A percentile compares a stretch with the other conserved stretches of the same genome.
Evolutionary conservation across 2,113 vertebrate genomes (phyloP).

Genomic region (Lampris incognitus): DNA sequence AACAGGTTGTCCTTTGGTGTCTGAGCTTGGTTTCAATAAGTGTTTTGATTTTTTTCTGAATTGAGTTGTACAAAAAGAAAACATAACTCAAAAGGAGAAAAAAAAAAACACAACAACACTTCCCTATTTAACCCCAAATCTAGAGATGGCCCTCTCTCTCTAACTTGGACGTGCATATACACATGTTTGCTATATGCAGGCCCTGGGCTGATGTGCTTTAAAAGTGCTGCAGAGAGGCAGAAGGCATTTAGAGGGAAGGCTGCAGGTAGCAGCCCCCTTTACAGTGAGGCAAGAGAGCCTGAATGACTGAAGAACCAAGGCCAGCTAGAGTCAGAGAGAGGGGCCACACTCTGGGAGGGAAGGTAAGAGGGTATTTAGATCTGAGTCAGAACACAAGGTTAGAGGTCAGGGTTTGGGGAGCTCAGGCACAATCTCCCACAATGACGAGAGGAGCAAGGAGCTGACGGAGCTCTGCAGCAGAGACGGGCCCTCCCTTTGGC

Average conservation of each 20-base stretch:
- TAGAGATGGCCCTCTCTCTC: conserved; percentile 50
- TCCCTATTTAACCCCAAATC: conserved; percentile 32
- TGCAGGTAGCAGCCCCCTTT: conserved; percentile 59
- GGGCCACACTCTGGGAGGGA: conserved; percentile 33
- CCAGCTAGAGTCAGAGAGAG: conserved; percentile 47
- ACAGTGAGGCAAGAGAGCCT: conserved; percentile 64
- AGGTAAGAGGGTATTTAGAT: conserved; percentile 45
- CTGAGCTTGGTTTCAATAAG: conserved; percentile 74
- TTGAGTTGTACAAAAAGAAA: conserved; percentile 43
- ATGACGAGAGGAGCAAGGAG: conserved; percentile 90
- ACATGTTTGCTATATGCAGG: conserved; percentile 55
- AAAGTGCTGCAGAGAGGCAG: conserved; percentile 75
- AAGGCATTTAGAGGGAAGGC: conserved; percentile 76
- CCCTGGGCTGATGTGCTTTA: conserved; percentile 77
- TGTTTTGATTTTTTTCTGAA: conserved; percentile 64
- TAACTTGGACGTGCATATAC: conserved; percentile 48
- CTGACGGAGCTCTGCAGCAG: conserved; percentile 83
- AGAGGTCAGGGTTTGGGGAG: conserved; percentile 29
- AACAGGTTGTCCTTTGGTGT: conserved; percentile 85
- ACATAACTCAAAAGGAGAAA: conserved; percentile 37
- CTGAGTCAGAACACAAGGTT: conserved; percentile 43
- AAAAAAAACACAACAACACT: conserved; percentile 26
- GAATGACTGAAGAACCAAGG: conserved; percentile 66
- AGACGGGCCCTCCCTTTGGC: conserved; percentile 83
- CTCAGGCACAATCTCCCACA: conserved; percentile 90